These are phyloP conservation scores for Athene noctua DNA, from an alignment of 2,113 vertebrate genomes.

Conservation along the genomic window DNA sequence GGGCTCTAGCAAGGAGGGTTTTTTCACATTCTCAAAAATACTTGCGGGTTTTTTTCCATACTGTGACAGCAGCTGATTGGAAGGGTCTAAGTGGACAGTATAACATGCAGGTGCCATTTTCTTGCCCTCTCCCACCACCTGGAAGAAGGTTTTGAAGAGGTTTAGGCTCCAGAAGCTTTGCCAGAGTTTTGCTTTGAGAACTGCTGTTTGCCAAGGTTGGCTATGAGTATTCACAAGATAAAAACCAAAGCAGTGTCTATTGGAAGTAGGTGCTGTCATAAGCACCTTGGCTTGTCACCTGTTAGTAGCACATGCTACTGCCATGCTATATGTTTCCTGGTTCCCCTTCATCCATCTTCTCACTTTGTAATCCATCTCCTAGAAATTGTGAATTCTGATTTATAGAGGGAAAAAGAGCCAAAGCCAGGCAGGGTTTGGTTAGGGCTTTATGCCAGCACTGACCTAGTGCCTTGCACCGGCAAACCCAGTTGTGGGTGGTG, in stretches of 20 bases:
- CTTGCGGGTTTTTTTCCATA: neutral
- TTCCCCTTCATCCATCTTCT: neutral
- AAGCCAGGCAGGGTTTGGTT: neutral
- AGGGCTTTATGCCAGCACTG: neutral
- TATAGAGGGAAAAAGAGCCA: accelerated
- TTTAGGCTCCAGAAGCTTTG: neutral
- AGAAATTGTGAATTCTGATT: neutral
- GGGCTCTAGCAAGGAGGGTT: neutral
- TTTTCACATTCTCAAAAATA: neutral
- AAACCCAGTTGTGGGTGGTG: neutral
- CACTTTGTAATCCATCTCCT: neutral
- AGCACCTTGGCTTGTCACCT: neutral
- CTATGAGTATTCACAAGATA: neutral
- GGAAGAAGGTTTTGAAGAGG: neutral
- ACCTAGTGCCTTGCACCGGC: neutral
- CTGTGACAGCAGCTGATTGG: neutral
- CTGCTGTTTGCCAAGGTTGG: neutral
- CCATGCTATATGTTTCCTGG: neutral
- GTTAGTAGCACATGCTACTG: neutral
- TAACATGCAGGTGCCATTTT: neutral
- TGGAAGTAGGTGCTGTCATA: neutral
- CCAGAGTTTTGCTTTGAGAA: neutral
- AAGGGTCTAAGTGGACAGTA: neutral
- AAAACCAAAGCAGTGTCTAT: neutral
- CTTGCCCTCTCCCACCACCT: neutral